Percentiles rank a stretch among this genome's conserved stretches.
Evolutionary conservation across 2,888 invertebrate genomes (phyloP).

Genomic region (Empis livida): DNA sequence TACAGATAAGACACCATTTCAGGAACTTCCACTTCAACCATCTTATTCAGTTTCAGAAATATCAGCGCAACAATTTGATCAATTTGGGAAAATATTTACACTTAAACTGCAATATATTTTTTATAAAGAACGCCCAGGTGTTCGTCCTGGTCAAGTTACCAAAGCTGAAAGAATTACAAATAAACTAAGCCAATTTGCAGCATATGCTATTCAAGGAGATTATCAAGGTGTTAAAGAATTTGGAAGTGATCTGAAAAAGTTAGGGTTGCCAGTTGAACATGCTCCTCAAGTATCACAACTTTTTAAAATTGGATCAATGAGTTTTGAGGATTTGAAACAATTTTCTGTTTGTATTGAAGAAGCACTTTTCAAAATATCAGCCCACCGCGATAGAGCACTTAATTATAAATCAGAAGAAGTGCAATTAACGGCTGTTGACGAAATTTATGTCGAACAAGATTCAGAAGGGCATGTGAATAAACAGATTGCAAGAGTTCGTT

Average conservation of each 20-base stretch:
- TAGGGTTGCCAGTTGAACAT: slow-evolving; percentile 93
- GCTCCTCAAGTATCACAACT: slow-evolving; percentile 92
- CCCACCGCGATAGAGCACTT: slow-evolving; percentile 76
- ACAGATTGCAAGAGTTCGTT: slow-evolving; percentile 86
- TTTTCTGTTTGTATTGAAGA: slow-evolving; percentile 90
- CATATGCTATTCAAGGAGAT: slow-evolving; percentile 86
- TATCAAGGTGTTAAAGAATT: slow-evolving; percentile 89
- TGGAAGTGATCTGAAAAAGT: slow-evolving; percentile 81
- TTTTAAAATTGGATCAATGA: slow-evolving; percentile 86
- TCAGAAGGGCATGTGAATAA: slow-evolving; percentile 69
- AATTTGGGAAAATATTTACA: slow-evolving; percentile 98
- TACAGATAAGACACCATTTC: slow-evolving; percentile 82
- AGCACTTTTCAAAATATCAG: slow-evolving; percentile 71
- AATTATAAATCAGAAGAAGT: slow-evolving; percentile 95
- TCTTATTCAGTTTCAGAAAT: slow-evolving; percentile 93
- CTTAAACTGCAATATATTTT: slow-evolving; percentile 90
- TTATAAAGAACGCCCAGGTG: slow-evolving; percentile 95
- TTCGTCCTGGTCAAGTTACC: slow-evolving; percentile 85
- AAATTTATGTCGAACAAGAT: slow-evolving; percentile 79
- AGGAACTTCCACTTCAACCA: slow-evolving; percentile 86
- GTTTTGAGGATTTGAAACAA: slow-evolving; percentile 79
- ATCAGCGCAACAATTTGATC: slow-evolving; percentile 94
- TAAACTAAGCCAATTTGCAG: slow-evolving; percentile 84
- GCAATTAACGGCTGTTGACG: slow-evolving; percentile 86
- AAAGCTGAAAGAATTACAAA: slow-evolving; percentile 86